phyloP scores from a whole-genome alignment of 2,888 invertebrate species.

The Acanthococcus lagerstroemiae region DNA sequence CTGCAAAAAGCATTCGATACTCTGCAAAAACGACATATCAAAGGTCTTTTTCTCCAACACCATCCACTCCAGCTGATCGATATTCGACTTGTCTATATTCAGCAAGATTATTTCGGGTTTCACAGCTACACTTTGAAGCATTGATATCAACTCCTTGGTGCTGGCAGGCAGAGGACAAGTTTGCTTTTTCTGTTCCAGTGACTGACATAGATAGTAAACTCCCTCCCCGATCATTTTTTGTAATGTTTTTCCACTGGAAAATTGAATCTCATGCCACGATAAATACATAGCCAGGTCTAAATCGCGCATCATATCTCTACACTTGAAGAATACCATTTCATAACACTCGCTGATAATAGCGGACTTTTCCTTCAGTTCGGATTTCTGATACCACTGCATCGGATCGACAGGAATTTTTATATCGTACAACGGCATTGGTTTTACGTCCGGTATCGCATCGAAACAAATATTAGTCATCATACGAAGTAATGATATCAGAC shows the following conservation, averaged over 20 bases:
- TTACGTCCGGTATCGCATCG: background rate
- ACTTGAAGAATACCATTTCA: background rate
- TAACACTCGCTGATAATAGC: background rate
- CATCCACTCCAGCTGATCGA: too few species aligned
- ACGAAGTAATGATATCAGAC: background rate
- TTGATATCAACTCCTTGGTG: background rate
- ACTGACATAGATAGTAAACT: background rate
- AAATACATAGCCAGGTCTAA: conserved; percentile 5
- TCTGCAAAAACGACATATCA: too few species aligned
- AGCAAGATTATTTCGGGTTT: too few species aligned
- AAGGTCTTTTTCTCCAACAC: too few species aligned
- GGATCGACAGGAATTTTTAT: background rate
- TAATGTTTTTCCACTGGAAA: conserved; percentile 2
- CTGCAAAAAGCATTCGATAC: too few species aligned
- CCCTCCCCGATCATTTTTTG: conserved; percentile 8
- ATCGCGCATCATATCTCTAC: background rate
- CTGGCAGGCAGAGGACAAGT: background rate
- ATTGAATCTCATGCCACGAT: conserved; percentile 6
- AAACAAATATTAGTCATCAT: background rate
- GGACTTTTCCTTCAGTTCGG: background rate
- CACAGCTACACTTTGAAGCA: conserved; percentile 1
- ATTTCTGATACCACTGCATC: too few species aligned
- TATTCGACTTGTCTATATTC: too few species aligned
- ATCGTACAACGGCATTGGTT: background rate
- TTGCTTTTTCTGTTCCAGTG: background rate